phyloP scores from a whole-genome alignment of 2,888 invertebrate species.

The Aspidiotus destructor region DNA sequence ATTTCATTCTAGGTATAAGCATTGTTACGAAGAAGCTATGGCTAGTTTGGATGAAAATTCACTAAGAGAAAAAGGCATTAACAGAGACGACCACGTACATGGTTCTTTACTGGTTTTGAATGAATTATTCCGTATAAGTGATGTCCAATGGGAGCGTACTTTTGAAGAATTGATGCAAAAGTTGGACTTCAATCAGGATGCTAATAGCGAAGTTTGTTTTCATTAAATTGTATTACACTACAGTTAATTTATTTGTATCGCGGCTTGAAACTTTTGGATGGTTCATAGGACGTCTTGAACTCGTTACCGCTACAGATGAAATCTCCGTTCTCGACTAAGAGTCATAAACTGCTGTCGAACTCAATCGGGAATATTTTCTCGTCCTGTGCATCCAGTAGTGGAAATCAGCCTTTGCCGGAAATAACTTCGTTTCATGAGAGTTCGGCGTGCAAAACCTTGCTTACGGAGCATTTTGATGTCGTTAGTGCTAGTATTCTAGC shows the following conservation, averaged over 20 bases:
- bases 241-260: neutral
- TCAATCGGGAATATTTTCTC: constrained; percentile 4
- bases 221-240: neutral
- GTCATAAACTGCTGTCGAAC: constrained; percentile 10
- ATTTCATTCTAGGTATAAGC: constrained; percentile 56
- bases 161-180: constrained; percentile 63
- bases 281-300: constrained; percentile 36
- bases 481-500: constrained; percentile 70
- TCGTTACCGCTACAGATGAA: constrained; percentile 50
- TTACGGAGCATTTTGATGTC: constrained; percentile 71
- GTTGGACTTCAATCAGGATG: constrained; percentile 38
- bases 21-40: constrained; percentile 84
- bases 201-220: constrained; percentile 25
- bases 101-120: constrained; percentile 87
- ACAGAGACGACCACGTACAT: constrained; percentile 82
- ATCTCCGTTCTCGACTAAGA: constrained; percentile 49
- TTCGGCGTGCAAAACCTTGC: constrained; percentile 69
- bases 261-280: neutral
- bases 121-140: constrained; percentile 83
- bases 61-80: constrained; percentile 63
- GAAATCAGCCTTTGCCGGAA: constrained; percentile 27
- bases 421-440: constrained; percentile 45
- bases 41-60: constrained; percentile 61
- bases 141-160: constrained; percentile 74
- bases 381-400: neutral